Base-by-base conservation (phyloP, 2,888 invertebrate species). In the Tetragonisca angustula region DNA sequence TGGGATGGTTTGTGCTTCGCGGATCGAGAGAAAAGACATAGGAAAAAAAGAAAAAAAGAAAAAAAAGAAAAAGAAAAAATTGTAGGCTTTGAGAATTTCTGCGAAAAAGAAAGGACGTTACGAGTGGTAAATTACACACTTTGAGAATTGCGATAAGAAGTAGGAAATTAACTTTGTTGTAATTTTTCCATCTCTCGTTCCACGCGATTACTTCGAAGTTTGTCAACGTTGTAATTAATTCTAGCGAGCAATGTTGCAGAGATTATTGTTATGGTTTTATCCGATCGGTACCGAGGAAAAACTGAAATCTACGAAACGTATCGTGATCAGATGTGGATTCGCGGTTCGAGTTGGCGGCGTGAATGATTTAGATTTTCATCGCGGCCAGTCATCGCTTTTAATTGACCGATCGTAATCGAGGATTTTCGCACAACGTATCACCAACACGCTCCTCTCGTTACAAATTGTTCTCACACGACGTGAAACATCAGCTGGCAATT, bases 361-460 rank as follows among this genome's bases (percentile, higher is more conserved):
- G 32, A 50, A 36, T 52, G 21, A 32, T 32, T 32, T 32, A 62
- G 62, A 74, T 54, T 5, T 43, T 43, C 36, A 36, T 50, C 52
- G 24, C 32, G 27, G 4, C 36, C 52, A 65, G 65, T 74, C 54
- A 56, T 43, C 65, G 36, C 54, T 65, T 13, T 36, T 74, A 74
- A 74, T 36, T n/a, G 54, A 27, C 11, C 54, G 24, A 24, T 19
- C 32, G 6, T 24, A 6, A 54, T 43, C 65, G 36, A 13, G 6
- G 36, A 43, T 71, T 43, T 52, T 67, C 67, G 3, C 43, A 6
- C 15, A 36, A n/a, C 36, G 17, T 17, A 27, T 6, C 5, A 1
- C 15, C 4, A 19, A 67, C 27, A 15, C 4, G 21, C 27, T 43
- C 27, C 52, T 17, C 17, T 17, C 21, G 6, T 50, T 68, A 19